Evolutionary conservation across 1,140 invertebrate genomes (phyloP).

Genomic region (Zaprionus africanus): DNA sequence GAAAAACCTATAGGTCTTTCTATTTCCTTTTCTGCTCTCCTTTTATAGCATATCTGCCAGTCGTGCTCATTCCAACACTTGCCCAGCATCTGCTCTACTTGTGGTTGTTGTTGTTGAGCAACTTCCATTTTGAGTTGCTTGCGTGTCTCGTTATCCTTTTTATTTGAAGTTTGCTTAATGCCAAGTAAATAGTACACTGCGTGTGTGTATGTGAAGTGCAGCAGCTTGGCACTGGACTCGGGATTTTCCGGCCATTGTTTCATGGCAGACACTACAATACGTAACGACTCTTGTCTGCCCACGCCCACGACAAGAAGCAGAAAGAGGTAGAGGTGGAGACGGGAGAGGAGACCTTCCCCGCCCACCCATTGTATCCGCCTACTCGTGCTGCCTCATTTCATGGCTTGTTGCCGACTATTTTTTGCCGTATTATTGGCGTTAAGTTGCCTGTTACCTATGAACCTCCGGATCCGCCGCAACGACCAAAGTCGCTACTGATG

Average conservation of each 20-base stretch:
- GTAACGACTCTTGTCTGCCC: conserved; percentile 4
- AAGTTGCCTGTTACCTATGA: conserved; percentile 80
- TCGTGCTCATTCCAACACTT: not conserved
- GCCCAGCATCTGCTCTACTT: conserved; percentile 8
- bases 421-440: conserved; percentile 71
- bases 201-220: not conserved
- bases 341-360: no score
- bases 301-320: not conserved
- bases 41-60: conserved; percentile 1
- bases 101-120: conserved; percentile 56
- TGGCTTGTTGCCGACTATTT: conserved; percentile 73
- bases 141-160: conserved; percentile 81
- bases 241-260: conserved; percentile 64
- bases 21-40: not conserved
- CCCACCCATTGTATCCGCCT: not conserved
- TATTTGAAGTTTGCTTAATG: conserved; percentile 83
- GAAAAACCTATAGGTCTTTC: no score
- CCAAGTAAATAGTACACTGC: conserved; percentile 70
- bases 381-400: conserved; percentile 53
- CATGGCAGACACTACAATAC: conserved; percentile 27
- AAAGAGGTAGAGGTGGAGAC: no score
- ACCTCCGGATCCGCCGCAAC: conserved; percentile 31
- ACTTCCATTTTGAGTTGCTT: conserved; percentile 74
- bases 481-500: conserved; percentile 14
- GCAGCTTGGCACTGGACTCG: conserved; percentile 25